phyloP scores from a whole-genome alignment of 2,888 invertebrate genomes.

The Acronicta aceris region DNA sequence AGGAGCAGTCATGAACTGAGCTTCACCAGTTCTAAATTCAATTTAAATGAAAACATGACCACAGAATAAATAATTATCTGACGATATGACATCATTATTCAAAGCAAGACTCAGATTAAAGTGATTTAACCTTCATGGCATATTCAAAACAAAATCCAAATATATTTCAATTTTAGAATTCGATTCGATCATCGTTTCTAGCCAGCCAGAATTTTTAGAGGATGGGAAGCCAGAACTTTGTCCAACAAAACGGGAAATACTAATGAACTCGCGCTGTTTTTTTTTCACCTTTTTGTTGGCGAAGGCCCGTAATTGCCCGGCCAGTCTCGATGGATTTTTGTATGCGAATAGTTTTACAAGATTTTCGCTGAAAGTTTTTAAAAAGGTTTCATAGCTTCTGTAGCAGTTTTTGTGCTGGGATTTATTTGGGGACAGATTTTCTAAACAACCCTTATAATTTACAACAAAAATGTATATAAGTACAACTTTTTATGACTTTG shows the following conservation, averaged over 20 bases:
- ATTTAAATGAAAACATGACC: too few relatives aligned
- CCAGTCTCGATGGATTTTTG: constrained; percentile 21
- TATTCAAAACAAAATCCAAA: constrained; percentile 28
- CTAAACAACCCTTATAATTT: too few relatives aligned
- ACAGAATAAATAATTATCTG: too few relatives aligned
- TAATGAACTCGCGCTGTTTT: constrained; percentile 46
- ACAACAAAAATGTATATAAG: too few relatives aligned
- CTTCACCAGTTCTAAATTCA: too few relatives aligned
- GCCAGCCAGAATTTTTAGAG: constrained; percentile 25
- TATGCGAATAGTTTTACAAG: constrained; percentile 38
- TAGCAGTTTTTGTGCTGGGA: neutral
- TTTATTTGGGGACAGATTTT: too few relatives aligned
- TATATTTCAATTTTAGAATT: constrained; percentile 45
- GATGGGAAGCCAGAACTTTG: constrained; percentile 31
- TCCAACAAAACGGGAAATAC: constrained; percentile 36
- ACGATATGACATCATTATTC: too few relatives aligned
- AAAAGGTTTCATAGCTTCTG: constrained; percentile 11
- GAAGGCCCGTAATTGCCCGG: constrained; percentile 41
- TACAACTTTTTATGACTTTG: too few relatives aligned
- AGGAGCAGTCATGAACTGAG: too few relatives aligned
- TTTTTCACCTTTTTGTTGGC: constrained; percentile 15
- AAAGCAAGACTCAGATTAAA: neutral
- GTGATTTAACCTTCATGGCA: neutral
- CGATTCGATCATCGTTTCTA: constrained; percentile 36
- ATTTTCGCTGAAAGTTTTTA: constrained; percentile 28